Evolutionary conservation across 2,113 vertebrate genomes (phyloP).

Genomic region (Mustela nigripes): DNA sequence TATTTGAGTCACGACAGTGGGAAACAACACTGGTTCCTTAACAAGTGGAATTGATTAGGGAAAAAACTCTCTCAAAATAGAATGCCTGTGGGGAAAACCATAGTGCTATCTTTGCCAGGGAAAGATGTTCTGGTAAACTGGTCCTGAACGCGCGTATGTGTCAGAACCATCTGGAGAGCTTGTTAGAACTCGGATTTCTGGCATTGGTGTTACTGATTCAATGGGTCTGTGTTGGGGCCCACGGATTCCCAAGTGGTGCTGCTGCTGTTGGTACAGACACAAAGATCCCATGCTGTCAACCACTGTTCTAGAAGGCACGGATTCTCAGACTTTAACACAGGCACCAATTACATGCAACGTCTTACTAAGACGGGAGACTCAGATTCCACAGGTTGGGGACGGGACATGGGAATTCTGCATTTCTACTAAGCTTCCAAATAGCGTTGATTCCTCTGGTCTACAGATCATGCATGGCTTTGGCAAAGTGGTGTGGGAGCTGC

Average conservation of each 20-base stretch:
- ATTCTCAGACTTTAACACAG: background rate
- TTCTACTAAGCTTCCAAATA: background rate
- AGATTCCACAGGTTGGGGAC: background rate
- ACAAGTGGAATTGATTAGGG: background rate
- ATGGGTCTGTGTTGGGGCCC: background rate
- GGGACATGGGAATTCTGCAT: background rate
- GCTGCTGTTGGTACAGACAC: background rate
- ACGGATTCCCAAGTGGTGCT: background rate
- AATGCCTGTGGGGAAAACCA: background rate
- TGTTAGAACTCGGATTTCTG: background rate
- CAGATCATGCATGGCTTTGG: background rate
- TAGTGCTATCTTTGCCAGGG: background rate
- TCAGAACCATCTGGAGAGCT: background rate
- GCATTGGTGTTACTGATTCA: background rate
- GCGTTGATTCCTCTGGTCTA: too few relatives aligned
- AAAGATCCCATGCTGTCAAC: background rate
- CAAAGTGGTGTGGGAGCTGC: background rate
- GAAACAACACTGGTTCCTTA: background rate
- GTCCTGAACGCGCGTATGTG: background rate
- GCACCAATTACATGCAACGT: background rate
- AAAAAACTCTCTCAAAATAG: background rate
- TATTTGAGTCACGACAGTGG: background rate
- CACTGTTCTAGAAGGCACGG: background rate
- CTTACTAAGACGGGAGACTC: background rate
- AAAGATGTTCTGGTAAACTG: background rate